phyloP scores from a whole-genome alignment of 35 echinoderm and acorn worm species.

The Amphiura filiformis region DNA sequence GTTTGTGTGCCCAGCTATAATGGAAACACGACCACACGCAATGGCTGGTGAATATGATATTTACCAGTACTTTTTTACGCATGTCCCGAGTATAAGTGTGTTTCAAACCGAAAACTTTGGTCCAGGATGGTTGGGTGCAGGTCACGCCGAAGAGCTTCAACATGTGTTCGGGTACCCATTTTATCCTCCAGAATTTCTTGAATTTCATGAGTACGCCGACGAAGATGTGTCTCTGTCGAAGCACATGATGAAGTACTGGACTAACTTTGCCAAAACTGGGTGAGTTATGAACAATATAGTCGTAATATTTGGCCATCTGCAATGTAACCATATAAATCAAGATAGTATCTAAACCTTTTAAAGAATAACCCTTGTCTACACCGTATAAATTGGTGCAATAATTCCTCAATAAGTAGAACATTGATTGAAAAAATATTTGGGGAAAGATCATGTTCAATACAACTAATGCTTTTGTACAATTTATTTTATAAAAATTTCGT shows the following conservation, averaged over 20 bases:
- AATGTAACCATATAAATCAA: too few relatives aligned
- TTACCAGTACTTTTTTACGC: neutral
- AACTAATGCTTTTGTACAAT: too few relatives aligned
- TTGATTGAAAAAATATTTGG: too few relatives aligned
- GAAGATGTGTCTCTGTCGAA: neutral
- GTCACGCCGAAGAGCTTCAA: constrained; percentile 66
- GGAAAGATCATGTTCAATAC: too few relatives aligned
- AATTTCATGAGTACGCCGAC: neutral
- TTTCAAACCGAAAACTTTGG: neutral
- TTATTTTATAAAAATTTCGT: too few relatives aligned
- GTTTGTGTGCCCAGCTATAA: neutral
- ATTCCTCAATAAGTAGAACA: too few relatives aligned
- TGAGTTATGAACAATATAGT: too few relatives aligned
- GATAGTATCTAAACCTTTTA: too few relatives aligned
- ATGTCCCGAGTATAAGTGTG: neutral
- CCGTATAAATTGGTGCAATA: too few relatives aligned
- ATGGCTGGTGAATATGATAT: constrained; percentile 26
- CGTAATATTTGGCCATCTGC: too few relatives aligned
- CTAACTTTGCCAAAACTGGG: too few relatives aligned
- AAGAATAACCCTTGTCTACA: too few relatives aligned
- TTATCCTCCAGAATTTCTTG: neutral
- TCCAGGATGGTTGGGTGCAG: constrained; percentile 65
- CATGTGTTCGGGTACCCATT: constrained; percentile 64
- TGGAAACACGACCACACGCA: neutral
- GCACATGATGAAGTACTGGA: neutral